Base-by-base conservation (phyloP, 2,797 vertebrate genomes). In the Parambassis ranga region DNA sequence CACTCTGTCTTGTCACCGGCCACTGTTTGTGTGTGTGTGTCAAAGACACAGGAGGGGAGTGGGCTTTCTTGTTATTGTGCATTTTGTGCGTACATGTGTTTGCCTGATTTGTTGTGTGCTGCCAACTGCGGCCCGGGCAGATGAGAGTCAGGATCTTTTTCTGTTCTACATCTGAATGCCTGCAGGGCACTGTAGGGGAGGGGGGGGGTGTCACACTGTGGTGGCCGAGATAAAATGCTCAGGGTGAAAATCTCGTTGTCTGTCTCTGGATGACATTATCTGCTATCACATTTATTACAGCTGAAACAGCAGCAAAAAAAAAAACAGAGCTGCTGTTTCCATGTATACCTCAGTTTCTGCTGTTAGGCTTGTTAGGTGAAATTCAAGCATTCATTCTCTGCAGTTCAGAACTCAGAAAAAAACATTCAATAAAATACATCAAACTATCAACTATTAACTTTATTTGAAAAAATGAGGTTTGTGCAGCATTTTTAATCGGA, bases 1-100 rank as follows among this genome's bases (percentile, higher is more conserved):
- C 61, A 68, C 80, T 85, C 59, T 33, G 80, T 86, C 81, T 86
- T 82, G 71, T 74, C 56, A 36, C 61, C 81, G 71, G 65, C 66
- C 73, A 57, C 72, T 56, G 64, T 31, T 37, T 13, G 35, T 28
- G 28, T 39, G 46, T 38, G 47, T 16, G 22, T n/a, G n/a, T n/a
- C n/a, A n/a, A n/a, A 32, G 27, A 24, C 23, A 42, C 51, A 13
- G 39, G 47, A 10, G 10, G 23, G 20, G 35, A 27, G 33, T 30
- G 46, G 52, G 42, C 24, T 49, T 60, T 50, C 15, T 27, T 33
- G 10, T 53, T 51, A 2, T 20, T 56, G 10, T 70, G 30, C 11
- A 5, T 65, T 48, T 14, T 63, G 55, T 52, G 15, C 41, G 20
- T 60, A 16, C 43, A 9, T 5, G 26, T 5, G 26, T 63, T 53